Percentiles rank a stretch among this genome's conserved stretches.
These are phyloP conservation scores for Platerodrilus igneus DNA, from an alignment of 2,888 invertebrate genomes.

Conservation along the genomic window DNA sequence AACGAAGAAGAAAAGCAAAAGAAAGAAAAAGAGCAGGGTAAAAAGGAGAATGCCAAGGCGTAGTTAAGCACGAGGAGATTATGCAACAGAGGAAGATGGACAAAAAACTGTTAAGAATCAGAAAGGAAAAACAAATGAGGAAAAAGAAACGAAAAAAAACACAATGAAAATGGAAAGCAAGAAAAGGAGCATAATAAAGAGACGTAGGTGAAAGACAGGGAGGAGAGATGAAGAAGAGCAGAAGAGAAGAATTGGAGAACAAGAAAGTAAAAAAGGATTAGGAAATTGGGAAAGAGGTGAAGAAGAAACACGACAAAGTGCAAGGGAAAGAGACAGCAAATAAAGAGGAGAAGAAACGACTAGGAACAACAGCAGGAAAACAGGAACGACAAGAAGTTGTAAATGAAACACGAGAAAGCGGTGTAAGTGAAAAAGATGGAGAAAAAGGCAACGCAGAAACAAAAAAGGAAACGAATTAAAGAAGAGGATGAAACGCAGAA, in stretches of 20 bases:
- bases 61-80: no score
- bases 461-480: no score
- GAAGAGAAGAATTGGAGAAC: conserved; percentile 10
- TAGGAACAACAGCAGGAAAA: background rate
- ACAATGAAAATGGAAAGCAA: conserved; percentile 10
- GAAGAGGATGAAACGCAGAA: no score
- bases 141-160: no score
- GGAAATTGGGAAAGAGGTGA: conserved; percentile 6
- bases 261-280: conserved; percentile 9
- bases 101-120: no score
- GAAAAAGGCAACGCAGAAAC: no score
- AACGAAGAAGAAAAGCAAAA: no score
- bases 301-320: conserved; percentile 5
- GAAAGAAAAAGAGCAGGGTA: no score
- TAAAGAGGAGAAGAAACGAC: background rate
- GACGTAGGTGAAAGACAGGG: conserved; percentile 11
- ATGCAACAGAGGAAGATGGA: no score
- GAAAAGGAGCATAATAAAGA: conserved; percentile 15
- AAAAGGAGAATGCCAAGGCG: no score
- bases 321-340: background rate
- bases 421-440: no score
- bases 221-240: conserved; percentile 6
- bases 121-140: conserved; percentile 7
- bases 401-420: no score
- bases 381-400: background rate